Evolutionary conservation across 2,113 vertebrate genomes (phyloP).

Genomic region (Hippolais icterina): DNA sequence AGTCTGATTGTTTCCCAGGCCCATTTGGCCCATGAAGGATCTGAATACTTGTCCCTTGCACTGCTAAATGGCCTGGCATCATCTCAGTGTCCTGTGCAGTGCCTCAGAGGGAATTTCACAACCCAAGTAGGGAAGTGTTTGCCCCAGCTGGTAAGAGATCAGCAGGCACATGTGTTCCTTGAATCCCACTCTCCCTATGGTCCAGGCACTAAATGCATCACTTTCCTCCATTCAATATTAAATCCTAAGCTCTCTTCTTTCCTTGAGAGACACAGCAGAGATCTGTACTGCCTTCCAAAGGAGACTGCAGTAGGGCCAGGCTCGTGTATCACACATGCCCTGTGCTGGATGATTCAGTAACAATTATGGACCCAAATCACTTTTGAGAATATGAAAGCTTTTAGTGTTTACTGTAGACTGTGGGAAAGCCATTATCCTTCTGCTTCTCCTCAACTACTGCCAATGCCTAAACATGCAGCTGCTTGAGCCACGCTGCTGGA

Average conservation of each 20-base stretch:
- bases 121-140: neutral
- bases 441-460: neutral
- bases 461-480: neutral
- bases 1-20: neutral
- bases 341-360: neutral
- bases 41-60: neutral
- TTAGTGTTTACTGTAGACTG: neutral
- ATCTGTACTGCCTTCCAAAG: neutral
- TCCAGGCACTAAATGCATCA: neutral
- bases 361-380: neutral
- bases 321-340: accelerated
- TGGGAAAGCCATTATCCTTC: neutral
- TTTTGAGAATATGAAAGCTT: neutral
- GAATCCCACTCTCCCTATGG: neutral
- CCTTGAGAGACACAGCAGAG: neutral
- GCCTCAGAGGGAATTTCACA: neutral
- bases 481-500: neutral
- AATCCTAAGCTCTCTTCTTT: neutral
- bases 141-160: neutral
- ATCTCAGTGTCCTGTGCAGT: neutral
- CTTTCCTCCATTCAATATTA: neutral
- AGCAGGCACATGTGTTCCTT: neutral
- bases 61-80: neutral
- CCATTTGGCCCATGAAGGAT: neutral
- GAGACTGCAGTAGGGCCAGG: neutral